Conservation (phyloP, 2,888 invertebrate species). For the Rutpela maculata region DNA sequence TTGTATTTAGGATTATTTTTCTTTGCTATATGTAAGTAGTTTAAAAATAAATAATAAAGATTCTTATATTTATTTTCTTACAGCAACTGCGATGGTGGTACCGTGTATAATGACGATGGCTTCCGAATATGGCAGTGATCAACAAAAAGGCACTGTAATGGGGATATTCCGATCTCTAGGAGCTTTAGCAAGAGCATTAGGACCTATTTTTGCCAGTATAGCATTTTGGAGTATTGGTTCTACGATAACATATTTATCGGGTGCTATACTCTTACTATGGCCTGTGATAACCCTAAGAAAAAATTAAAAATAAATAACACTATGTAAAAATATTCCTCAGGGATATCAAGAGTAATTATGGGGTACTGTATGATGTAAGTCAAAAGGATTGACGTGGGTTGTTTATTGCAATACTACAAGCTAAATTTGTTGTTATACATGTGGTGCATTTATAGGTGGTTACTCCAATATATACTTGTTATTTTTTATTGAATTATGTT, state of each 20-base stretch:
- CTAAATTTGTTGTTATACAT: no score
- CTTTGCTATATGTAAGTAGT: conserved; percentile 91
- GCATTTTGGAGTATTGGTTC: conserved; percentile 96
- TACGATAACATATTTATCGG: conserved; percentile 86
- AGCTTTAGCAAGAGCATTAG: conserved; percentile 93
- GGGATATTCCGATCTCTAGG: conserved; percentile 97
- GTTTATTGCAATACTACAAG: no score
- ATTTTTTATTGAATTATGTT: no score
- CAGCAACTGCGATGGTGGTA: conserved; percentile 94
- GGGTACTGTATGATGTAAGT: no score
- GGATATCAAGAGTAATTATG: no score
- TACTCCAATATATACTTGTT: no score
- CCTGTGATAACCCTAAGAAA: conserved; percentile 80
- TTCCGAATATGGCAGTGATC: conserved; percentile 86
- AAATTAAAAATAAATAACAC: conserved; percentile 5
- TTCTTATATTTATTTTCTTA: conserved; percentile 55
- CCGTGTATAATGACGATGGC: conserved; percentile 96
- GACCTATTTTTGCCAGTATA: conserved; percentile 91
- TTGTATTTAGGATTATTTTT: conserved; percentile 90
- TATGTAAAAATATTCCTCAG: no score
- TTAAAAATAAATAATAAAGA: conserved; percentile 38
- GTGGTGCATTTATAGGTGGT: no score
- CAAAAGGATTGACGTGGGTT: no score
- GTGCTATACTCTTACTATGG: conserved; percentile 84
- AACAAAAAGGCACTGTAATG: conserved; percentile 93